Base-by-base conservation (phyloP, 2,113 vertebrate species). In the Melanocharis versteri region DNA sequence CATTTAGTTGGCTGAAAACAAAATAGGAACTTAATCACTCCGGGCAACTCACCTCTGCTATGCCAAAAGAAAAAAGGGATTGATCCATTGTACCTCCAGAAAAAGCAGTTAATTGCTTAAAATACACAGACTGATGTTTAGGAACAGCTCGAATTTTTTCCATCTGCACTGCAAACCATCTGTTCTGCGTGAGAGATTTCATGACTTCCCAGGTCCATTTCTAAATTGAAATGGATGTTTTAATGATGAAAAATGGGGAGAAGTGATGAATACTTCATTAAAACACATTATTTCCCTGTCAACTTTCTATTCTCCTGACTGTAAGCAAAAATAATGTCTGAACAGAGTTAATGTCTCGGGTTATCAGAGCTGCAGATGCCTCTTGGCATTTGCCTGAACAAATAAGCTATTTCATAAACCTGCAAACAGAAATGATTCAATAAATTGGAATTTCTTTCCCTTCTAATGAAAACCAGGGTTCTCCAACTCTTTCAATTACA, bases 151-250 rank as follows among this genome's bases (percentile, higher is more conserved):
- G 65, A 77, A 28, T 79, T 89, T 89, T 89, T 91, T 84, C 69
- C 76, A 80, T 89, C 95, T 90, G 87, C 93, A 92, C 37, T 87
- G 83, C 78, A 94, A 96, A 90, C 94, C 95, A 97, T 98, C 94
- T 97, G 96, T 93, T 97, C 70, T 89, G 87, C 95, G 91, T 94
- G 96, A 96, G 51, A 83, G 92, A 96, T 80, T 93, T 92, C 87
- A 93, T 93, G 93, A 94, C 88, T 97, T 96, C 91, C 93, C 92
- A 93, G 91, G 96, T 94, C 94, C 78, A 84, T 93, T 96, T 94
- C 93, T 84, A 88, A 91, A 96, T 71, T 93, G 90, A 91, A 96
- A 95, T 96, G 77, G 91, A 90, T 91, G 90, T 95, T 97, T 96
- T 87, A 96, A 96, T 97, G 92, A 90, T 92, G 92, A 97, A 94